phyloP scores from a whole-genome alignment of 2,888 invertebrate species.

The Ypsolopha scabrella region DNA sequence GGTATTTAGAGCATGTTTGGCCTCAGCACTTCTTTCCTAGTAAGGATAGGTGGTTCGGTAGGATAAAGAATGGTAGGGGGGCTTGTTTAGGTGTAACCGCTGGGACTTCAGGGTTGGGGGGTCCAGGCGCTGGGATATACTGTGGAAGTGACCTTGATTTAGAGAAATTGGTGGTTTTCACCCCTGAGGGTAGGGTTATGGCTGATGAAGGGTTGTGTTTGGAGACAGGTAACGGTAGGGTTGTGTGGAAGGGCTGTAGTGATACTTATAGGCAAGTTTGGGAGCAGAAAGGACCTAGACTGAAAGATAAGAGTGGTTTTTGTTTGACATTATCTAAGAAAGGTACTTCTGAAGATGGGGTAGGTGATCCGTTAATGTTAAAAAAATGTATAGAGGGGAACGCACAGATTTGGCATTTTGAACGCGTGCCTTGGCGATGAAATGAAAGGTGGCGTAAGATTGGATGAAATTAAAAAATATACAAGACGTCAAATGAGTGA shows the following conservation, averaged over 20 bases:
- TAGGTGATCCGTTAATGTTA: conserved; percentile 62
- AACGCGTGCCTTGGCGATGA: conserved; percentile 76
- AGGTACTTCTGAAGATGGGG: conserved; percentile 27
- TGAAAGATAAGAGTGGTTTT: conserved; percentile 35
- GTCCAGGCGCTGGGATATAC: conserved; percentile 74
- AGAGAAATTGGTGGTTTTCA: conserved; percentile 80
- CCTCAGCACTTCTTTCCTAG: conserved; percentile 96
- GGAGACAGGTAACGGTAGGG: conserved; percentile 75
- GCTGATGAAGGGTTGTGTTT: conserved; percentile 90
- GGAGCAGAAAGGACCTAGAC: conserved; percentile 64
- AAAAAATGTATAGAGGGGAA: conserved; percentile 67
- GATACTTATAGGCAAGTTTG: conserved; percentile 77
- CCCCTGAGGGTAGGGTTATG: conserved; percentile 79
- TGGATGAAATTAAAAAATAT: no score
- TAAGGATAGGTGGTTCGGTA: conserved; percentile 89
- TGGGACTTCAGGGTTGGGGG: conserved; percentile 76
- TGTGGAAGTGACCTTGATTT: conserved; percentile 73
- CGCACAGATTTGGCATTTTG: conserved; percentile 78
- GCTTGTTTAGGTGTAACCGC: conserved; percentile 49
- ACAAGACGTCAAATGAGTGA: no score
- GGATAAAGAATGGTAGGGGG: conserved; percentile 72
- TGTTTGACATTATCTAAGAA: conserved; percentile 40
- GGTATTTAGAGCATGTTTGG: conserved; percentile 97
- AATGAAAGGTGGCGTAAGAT: neutral
- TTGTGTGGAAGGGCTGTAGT: conserved; percentile 79